Conservation (phyloP, 2,888 invertebrate genomes). For the Herminia tarsipennalis region DNA sequence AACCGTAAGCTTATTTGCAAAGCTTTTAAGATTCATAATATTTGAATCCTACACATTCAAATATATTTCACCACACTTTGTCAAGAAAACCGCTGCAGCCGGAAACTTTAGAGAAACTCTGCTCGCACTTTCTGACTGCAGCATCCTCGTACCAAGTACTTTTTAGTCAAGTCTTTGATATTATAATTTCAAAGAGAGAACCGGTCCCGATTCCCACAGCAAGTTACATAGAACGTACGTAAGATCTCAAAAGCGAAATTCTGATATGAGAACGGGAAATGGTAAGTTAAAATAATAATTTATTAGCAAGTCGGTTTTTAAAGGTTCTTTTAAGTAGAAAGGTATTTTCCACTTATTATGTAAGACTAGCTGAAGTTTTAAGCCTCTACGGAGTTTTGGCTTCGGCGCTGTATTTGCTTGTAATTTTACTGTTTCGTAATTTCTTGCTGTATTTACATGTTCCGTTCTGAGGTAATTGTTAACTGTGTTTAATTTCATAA, state of each 20-base stretch:
- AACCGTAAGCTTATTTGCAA: too few species aligned
- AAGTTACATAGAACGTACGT: conserved; percentile 23
- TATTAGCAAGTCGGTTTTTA: conserved; percentile 23
- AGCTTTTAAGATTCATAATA: too few species aligned
- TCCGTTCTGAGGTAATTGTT: too few species aligned
- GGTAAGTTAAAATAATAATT: conserved; percentile 39
- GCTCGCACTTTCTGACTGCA: conserved; percentile 11
- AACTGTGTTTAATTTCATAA: too few species aligned
- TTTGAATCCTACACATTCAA: too few species aligned
- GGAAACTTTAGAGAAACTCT: not conserved
- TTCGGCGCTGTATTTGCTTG: not conserved
- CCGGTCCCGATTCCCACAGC: conserved; percentile 25
- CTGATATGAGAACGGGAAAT: conserved; percentile 26
- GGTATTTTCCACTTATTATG: conserved; percentile 3
- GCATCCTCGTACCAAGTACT: conserved; percentile 15
- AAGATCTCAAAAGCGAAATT: conserved; percentile 33
- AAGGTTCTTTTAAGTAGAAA: not conserved
- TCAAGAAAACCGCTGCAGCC: not conserved
- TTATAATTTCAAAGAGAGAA: conserved; percentile 44
- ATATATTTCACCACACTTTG: too few species aligned
- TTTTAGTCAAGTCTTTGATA: conserved; percentile 39
- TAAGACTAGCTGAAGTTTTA: not conserved
- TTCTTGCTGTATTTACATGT: too few species aligned
- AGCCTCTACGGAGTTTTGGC: not conserved
- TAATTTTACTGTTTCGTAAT: too few species aligned